These are phyloP conservation scores for Myopa testacea DNA, from an alignment of 2,888 invertebrate genomes.

Conservation along the genomic window DNA sequence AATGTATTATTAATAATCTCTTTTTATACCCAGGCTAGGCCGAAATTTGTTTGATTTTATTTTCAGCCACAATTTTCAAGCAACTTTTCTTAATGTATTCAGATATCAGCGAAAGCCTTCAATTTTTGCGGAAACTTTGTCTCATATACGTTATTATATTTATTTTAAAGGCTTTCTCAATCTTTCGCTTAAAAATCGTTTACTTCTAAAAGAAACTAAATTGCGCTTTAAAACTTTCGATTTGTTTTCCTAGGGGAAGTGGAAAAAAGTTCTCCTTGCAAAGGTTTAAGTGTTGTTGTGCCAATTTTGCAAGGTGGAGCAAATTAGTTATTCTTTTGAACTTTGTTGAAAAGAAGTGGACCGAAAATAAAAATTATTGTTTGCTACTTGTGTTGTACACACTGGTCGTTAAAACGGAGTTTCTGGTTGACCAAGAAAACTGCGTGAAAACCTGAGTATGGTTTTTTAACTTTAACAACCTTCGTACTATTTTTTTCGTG, in stretches of 20 bases:
- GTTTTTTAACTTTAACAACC: constrained; percentile 52
- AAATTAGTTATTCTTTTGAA: constrained; percentile 54
- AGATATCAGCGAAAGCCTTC: constrained; percentile 49
- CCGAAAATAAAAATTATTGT: constrained; percentile 66
- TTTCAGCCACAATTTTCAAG: constrained; percentile 57
- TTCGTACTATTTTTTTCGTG: constrained; percentile 66
- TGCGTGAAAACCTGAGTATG: constrained; percentile 12
- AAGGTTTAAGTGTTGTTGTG: constrained; percentile 19
- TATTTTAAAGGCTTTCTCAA: constrained; percentile 52
- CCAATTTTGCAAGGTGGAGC: constrained; percentile 44
- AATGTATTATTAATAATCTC: background rate
- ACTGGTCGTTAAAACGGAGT: constrained; percentile 57
- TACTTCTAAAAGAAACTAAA: constrained; percentile 53
- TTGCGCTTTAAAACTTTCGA: constrained; percentile 54
- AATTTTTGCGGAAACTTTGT: background rate
- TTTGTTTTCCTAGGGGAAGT: constrained; percentile 35
- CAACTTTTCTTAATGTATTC: constrained; percentile 8
- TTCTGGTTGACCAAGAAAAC: constrained; percentile 36
- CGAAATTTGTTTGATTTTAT: constrained; percentile 59
- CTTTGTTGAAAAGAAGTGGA: constrained; percentile 47
- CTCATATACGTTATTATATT: constrained; percentile 4
- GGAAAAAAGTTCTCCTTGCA: constrained; percentile 25
- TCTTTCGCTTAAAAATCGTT: constrained; percentile 56
- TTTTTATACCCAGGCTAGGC: constrained; percentile 15
- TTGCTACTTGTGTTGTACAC: constrained; percentile 68